Conservation (phyloP, 2,797 vertebrate genomes). For the Tauraco hartlaubi region DNA sequence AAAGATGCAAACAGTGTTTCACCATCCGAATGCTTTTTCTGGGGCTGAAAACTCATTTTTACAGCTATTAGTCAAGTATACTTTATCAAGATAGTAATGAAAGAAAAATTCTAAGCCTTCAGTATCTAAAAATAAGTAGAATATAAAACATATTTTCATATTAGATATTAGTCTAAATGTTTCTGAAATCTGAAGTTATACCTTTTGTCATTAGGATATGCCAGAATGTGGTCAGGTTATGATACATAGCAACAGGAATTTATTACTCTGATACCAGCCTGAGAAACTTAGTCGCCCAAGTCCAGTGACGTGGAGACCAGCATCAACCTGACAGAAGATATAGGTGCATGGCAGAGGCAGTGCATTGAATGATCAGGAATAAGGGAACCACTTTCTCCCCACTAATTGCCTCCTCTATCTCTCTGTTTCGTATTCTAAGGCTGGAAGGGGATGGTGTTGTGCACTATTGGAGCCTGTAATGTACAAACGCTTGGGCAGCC, state of each 20-base stretch:
- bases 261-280: neutral
- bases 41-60: neutral
- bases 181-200: neutral
- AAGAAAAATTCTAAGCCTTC: neutral
- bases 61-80: neutral
- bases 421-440: neutral
- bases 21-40: neutral
- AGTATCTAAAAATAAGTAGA: neutral
- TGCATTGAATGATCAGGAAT: neutral
- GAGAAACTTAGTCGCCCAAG: neutral
- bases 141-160: neutral
- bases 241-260: neutral
- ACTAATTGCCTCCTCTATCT: neutral
- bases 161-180: neutral
- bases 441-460: neutral
- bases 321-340: neutral
- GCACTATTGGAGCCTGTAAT: neutral
- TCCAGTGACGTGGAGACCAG: neutral
- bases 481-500: neutral
- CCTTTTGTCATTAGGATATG: neutral
- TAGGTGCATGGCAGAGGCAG: neutral
- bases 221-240: neutral
- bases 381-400: neutral
- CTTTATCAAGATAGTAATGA: neutral
- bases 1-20: neutral